phyloP scores from a whole-genome alignment of 1,140 invertebrate species.

The Calliopsis andreniformis region DNA sequence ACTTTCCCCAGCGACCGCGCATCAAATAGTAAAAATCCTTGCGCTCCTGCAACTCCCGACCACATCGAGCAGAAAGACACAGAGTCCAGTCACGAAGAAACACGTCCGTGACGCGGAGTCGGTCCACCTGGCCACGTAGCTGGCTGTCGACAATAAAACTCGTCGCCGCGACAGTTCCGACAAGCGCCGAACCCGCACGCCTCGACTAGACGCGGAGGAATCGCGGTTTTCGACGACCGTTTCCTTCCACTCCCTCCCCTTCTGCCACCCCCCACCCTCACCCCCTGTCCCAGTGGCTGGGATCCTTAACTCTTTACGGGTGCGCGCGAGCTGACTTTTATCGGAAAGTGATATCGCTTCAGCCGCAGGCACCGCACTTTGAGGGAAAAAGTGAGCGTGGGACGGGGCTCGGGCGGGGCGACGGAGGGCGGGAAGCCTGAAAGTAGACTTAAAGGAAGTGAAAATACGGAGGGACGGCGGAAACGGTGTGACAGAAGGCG shows the following conservation, averaged over 20 bases:
- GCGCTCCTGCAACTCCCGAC: too few species aligned
- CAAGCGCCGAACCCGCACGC: background rate
- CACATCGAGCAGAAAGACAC: too few species aligned
- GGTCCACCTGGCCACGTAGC: background rate
- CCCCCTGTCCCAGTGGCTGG: background rate
- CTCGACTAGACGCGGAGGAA: background rate
- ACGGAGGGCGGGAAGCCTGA: background rate
- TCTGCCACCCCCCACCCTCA: background rate
- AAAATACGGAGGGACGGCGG: constrained; percentile 2
- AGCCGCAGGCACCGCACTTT: constrained; percentile 53
- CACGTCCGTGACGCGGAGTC: constrained; percentile 28
- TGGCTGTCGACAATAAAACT: constrained; percentile 51
- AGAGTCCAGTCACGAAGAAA: background rate
- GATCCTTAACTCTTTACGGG: constrained; percentile 45
- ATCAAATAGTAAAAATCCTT: constrained; percentile 10
- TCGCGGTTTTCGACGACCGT: background rate
- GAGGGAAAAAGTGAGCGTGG: constrained; percentile 31
- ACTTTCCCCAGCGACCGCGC: background rate
- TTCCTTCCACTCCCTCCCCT: too few species aligned
- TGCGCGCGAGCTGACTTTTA: constrained; percentile 57
- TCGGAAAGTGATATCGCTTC: constrained; percentile 65
- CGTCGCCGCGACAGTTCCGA: constrained; percentile 13
- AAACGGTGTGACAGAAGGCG: background rate
- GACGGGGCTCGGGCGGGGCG: background rate
- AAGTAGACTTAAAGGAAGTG: constrained; percentile 21